phyloP scores from a whole-genome alignment of 2,888 invertebrate species.

The Thera britannica region DNA sequence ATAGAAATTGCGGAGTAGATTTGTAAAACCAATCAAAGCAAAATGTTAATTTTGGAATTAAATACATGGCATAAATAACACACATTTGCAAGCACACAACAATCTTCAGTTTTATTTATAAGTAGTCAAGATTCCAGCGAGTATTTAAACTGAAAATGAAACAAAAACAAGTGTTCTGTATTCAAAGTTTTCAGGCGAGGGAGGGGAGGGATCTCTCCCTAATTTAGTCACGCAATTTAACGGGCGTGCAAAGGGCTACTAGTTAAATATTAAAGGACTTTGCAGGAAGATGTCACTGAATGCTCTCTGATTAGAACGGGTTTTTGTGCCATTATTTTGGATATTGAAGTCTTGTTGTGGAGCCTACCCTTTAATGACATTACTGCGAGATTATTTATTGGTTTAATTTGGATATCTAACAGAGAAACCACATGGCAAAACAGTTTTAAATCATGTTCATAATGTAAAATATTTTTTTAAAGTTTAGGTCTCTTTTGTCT shows the following conservation, averaged over 20 bases:
- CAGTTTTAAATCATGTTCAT: too few relatives aligned
- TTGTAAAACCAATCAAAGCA: too few relatives aligned
- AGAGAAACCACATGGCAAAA: too few relatives aligned
- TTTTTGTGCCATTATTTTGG: slow-evolving; percentile 35
- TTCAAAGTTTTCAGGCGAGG: slow-evolving; percentile 65
- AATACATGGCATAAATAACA: not conserved
- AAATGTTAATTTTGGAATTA: too few relatives aligned
- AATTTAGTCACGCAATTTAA: slow-evolving; percentile 82
- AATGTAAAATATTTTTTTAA: too few relatives aligned
- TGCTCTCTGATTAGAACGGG: slow-evolving; percentile 36
- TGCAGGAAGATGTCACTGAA: slow-evolving; percentile 57
- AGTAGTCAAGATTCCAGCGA: not conserved
- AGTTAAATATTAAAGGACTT: slow-evolving; percentile 67
- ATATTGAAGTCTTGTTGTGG: slow-evolving; percentile 9
- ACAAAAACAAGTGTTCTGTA: slow-evolving; percentile 63
- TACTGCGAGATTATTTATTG: not conserved
- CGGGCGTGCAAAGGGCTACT: slow-evolving; percentile 75
- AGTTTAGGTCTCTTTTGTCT: too few relatives aligned
- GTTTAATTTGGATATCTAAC: too few relatives aligned
- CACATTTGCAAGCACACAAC: not conserved
- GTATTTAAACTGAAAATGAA: slow-evolving; percentile 6
- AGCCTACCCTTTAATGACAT: not conserved
- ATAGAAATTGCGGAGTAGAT: too few relatives aligned
- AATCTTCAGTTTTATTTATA: not conserved
- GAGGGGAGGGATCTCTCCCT: slow-evolving; percentile 60